phyloP scores from a whole-genome alignment of 2,797 vertebrate species.

The Helostoma temminkii region DNA sequence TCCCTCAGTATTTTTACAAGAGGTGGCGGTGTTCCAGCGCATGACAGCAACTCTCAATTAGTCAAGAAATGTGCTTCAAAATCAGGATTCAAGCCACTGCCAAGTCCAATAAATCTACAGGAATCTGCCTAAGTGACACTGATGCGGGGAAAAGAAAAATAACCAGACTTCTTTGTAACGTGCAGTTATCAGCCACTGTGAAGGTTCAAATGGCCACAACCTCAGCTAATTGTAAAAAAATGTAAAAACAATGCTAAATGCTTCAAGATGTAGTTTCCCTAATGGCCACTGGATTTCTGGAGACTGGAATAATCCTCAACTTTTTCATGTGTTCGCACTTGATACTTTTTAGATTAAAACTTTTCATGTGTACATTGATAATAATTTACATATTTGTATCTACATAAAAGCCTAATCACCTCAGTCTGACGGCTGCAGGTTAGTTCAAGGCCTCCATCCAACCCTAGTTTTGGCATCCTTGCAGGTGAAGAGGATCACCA shows the following conservation, averaged over 20 bases:
- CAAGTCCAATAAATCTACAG: constrained; percentile 43
- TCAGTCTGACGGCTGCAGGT: not conserved
- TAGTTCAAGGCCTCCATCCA: not conserved
- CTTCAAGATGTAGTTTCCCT: not conserved
- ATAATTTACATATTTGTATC: not conserved
- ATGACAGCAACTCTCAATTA: constrained; percentile 65
- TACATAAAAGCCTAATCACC: not conserved
- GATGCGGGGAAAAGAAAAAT: constrained; percentile 4
- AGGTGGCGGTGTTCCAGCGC: constrained; percentile 51
- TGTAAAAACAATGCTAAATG: not conserved
- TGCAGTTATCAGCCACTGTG: not conserved
- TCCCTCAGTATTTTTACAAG: constrained; percentile 54
- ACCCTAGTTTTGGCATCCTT: not conserved
- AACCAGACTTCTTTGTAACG: not conserved
- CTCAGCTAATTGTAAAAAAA: not conserved
- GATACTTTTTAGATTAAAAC: not conserved
- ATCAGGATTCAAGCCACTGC: constrained; percentile 36
- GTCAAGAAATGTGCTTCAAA: constrained; percentile 24
- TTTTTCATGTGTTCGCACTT: not conserved
- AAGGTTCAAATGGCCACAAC: not conserved
- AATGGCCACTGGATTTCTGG: too few species aligned
- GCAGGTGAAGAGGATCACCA: constrained; percentile 44
- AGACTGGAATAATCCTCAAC: too few species aligned
- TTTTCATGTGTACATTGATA: too few species aligned
- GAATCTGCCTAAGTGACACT: constrained; percentile 41